Base-by-base conservation (phyloP, 1,140 invertebrate species). In the Pararge aegeria region DNA sequence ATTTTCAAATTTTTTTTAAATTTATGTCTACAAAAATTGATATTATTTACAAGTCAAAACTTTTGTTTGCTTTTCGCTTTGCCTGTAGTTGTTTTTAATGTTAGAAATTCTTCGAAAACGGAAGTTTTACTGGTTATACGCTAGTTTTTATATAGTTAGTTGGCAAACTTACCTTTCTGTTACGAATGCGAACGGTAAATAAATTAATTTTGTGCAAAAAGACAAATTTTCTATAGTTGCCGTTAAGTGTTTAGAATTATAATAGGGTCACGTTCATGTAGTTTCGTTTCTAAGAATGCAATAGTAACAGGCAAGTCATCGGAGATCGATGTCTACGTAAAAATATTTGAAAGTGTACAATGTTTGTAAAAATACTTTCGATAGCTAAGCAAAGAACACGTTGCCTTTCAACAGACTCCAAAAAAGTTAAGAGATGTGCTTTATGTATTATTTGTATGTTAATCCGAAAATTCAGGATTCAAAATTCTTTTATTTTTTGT, bases 231-330 rank as follows among this genome's bases (percentile, higher is more conserved):
- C 38, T 42, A 42, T 42, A 42, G 42, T 5, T n/a, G 10, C 42
- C 18, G 42, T 46, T 20, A 46, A 46, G 42, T 46, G 13, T 46
- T 46, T 46, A 46, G 42, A 20, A 20, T 18, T 15, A 40, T 46
- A 46, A 46, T 46, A 46, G 42, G 42, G 42, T 46, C 42, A 46
- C 42, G 42, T 46, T 46, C 42, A 20, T 46, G 18, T 20, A 46
- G 19, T 20, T 20, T 46, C 42, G 10, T 46, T 46, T 46, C 42
- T 46, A 20, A 16, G 42, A 46, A 46, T 18, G 42, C 16, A 19
- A 46, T 46, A 20, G 6, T 42, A 42, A 42, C 38, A 10, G 16
- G 15, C 13, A 15, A 20, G 42, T 46, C 16, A 16, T 20, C 9
- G 19, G 19, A 20, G 12, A 16, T 42, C 38, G 15, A 42, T 42